Percentiles rank a stretch among this genome's conserved stretches.
phyloP scores from a whole-genome alignment of 2,888 invertebrate species.

The Bugula neritina region DNA sequence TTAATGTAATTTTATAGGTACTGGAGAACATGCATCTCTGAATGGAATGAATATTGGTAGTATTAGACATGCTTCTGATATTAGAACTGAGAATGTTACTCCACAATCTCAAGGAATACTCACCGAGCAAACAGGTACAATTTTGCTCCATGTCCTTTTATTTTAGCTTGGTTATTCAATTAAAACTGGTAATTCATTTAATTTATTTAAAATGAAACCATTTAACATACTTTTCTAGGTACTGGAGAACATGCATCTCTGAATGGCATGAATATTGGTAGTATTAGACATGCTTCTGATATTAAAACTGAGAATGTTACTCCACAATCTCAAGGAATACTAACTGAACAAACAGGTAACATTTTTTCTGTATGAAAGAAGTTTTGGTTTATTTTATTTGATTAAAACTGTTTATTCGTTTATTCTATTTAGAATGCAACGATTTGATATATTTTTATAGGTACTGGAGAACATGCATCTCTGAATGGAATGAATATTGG shows the following conservation, averaged over 20 bases:
- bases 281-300: background rate
- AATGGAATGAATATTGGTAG: conserved; percentile 15
- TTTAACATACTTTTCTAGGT: too few species aligned
- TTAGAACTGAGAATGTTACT: background rate
- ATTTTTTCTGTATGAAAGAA: background rate
- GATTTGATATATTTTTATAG: too few species aligned
- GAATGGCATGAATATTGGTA: background rate
- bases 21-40: conserved; percentile 16
- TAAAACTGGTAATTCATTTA: too few species aligned
- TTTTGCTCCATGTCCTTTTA: too few species aligned
- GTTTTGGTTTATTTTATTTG: too few species aligned
- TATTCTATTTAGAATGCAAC: too few species aligned
- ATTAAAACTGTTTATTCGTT: too few species aligned
- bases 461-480: too few species aligned
- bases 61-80: background rate
- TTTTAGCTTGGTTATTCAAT: too few species aligned
- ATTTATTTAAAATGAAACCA: too few species aligned
- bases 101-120: background rate
- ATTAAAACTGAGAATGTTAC: background rate
- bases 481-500: too few species aligned
- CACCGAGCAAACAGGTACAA: background rate
- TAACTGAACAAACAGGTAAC: background rate
- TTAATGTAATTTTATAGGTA: background rate
- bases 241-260: background rate
- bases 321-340: background rate